Base-by-base conservation (phyloP, 2,113 vertebrate genomes). In the Bubo blakistoni region DNA sequence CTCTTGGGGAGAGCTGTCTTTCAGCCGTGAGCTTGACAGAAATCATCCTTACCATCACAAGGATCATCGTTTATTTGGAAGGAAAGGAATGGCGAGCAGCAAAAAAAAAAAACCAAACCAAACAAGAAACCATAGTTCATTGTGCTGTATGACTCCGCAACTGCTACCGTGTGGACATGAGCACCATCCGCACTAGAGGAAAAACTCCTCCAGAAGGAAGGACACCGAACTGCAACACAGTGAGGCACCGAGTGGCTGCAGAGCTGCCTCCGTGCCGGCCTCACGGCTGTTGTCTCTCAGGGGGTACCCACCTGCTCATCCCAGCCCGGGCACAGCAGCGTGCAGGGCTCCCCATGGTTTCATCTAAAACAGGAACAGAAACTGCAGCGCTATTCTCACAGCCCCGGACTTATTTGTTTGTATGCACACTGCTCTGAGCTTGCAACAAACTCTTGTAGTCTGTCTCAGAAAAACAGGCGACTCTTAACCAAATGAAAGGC, bases 1-100 rank as follows among this genome's bases (percentile, higher is more conserved):
- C 86, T 96, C 81, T 63, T 79, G 87, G 91, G 96, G 62, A 91
- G 86, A 95, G 66, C 92, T 96, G 78, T 87, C 95, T 94, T 89
- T 92, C 96, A 94, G 66, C 70, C 2, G 3, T 10, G 32, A 91
- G 83, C 77, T 76, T 89, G 86, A 95, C 92, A 91, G 86, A 97
- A 94, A 91, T 92, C 92, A 82, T 89, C 95, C 74, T 76, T 62
- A 69, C 84, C 92, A 76, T 77, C 66, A 36, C 34, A 2, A 3
- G 66, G 70, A 95, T 59, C 89, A 71, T 14, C 3, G 0, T 80
- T 89, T 87, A 66, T 77, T 94, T 92, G 73, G 71, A 91, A 69
- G 47, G 36, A 72, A 89, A 82, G 36, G 49, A 92, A 85, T 0
- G 6, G 92, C 3, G 0, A 77, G 47, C 1, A 1, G 83, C n/a